Conservation (phyloP, 2,797 vertebrate genomes). For the Falco novaeseelandiae region DNA sequence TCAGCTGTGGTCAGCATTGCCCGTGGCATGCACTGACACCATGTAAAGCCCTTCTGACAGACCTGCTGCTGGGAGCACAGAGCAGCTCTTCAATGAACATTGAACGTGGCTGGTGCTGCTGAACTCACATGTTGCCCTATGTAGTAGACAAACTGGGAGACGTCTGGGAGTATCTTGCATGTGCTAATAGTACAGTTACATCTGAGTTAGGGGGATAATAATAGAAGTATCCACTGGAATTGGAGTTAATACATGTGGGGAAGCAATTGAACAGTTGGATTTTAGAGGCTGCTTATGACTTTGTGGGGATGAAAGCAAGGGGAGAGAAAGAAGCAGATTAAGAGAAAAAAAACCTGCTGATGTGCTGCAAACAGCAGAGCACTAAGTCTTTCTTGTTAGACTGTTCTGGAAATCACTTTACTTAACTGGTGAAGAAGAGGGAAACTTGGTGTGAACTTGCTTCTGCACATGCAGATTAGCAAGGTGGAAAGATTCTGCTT, state of each 20-base stretch:
- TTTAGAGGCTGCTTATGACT: not conserved
- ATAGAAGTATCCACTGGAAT: not conserved
- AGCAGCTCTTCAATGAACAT: not conserved
- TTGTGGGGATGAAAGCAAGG: not conserved
- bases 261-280: not conserved
- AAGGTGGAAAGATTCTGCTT: not conserved
- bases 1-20: not conserved
- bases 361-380: not conserved
- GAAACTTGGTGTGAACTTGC: not conserved
- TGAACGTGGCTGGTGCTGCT: not conserved
- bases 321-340: not conserved
- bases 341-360: not conserved
- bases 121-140: rapidly evolving
- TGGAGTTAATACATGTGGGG: rapidly evolving
- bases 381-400: not conserved
- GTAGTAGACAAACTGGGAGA: not conserved
- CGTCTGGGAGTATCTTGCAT: not conserved
- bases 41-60: not conserved
- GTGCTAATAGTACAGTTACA: not conserved
- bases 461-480: not conserved
- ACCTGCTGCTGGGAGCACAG: not conserved
- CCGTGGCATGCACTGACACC: not conserved
- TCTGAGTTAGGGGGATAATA: not conserved
- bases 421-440: not conserved
- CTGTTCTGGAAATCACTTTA: not conserved